A percentile compares a stretch with the other conserved stretches of the same genome.
phyloP scores from a whole-genome alignment of 2,113 vertebrate species.

The Opisthocomus hoazin region DNA sequence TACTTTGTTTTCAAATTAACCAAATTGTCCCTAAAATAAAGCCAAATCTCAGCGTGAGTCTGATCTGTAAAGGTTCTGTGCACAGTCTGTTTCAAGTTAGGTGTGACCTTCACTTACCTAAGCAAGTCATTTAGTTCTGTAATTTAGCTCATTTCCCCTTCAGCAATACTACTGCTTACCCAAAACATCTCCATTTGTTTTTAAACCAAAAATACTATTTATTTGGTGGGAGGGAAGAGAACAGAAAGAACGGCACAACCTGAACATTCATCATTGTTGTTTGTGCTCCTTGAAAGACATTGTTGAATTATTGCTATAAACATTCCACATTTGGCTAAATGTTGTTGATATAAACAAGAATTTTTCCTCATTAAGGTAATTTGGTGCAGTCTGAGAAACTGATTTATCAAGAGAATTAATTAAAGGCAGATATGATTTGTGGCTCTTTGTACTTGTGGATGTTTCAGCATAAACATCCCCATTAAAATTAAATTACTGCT shows the following conservation, averaged over 20 bases:
- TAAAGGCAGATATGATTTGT: conserved; percentile 46
- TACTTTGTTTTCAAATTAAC: not conserved
- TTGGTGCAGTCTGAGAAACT: conserved; percentile 6
- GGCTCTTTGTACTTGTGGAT: conserved; percentile 15
- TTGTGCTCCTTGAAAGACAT: conserved; percentile 57
- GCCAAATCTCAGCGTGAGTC: not conserved
- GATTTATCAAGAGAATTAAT: conserved; percentile 59
- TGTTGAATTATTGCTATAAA: conserved; percentile 57
- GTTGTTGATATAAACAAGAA: conserved; percentile 58
- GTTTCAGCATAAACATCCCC: conserved; percentile 32
- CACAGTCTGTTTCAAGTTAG: not conserved
- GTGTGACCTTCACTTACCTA: not conserved
- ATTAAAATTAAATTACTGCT: conserved; percentile 46
- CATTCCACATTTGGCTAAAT: conserved; percentile 56
- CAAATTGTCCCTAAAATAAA: not conserved
- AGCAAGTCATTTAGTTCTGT: not conserved
- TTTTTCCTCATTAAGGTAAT: conserved; percentile 57
- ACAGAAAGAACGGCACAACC: conserved; percentile 23
- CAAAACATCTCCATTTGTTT: not conserved
- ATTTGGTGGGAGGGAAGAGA: conserved; percentile 4
- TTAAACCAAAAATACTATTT: conserved; percentile 31
- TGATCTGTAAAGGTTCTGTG: not conserved
- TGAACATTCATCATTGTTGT: conserved; percentile 49
- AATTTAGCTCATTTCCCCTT: conserved; percentile 40
- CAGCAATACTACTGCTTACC: not conserved